Conservation (phyloP, 1,140 invertebrate genomes). For the Pentalonia nigronervosa region DNA sequence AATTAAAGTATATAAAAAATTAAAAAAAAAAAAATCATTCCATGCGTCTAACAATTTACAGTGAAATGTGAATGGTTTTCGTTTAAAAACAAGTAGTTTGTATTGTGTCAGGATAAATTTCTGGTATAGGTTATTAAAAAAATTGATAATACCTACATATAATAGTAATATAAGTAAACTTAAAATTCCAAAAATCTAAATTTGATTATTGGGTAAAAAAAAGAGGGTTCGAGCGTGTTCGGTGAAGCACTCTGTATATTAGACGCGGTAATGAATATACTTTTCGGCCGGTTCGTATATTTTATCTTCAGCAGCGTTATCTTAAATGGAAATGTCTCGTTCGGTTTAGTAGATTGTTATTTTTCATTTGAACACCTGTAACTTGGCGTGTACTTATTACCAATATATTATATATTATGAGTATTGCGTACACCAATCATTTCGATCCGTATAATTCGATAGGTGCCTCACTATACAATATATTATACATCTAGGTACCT, state of each 20-base stretch:
- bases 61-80: neutral
- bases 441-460: neutral
- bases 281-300: slow-evolving; percentile 17
- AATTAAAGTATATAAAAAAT: no score
- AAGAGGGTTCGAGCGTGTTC: neutral
- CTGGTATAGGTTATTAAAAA: no score
- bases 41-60: neutral
- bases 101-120: neutral
- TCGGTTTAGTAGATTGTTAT: slow-evolving; percentile 4
- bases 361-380: slow-evolving; percentile 44
- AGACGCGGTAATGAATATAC: slow-evolving; percentile 31
- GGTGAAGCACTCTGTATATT: neutral
- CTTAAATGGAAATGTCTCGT: slow-evolving; percentile 49
- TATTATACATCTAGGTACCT: no score
- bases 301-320: slow-evolving; percentile 22
- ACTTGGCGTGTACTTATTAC: neutral
- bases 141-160: no score
- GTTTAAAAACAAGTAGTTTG: neutral
- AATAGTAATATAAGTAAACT: neutral
- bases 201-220: neutral
- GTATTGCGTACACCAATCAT: neutral
- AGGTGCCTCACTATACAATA: no score
- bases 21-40: neutral
- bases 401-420: neutral
- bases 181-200: neutral